Evolutionary conservation across 92 coral and sea anemone species (phyloP).

Genomic region (Phenganax marumi): DNA sequence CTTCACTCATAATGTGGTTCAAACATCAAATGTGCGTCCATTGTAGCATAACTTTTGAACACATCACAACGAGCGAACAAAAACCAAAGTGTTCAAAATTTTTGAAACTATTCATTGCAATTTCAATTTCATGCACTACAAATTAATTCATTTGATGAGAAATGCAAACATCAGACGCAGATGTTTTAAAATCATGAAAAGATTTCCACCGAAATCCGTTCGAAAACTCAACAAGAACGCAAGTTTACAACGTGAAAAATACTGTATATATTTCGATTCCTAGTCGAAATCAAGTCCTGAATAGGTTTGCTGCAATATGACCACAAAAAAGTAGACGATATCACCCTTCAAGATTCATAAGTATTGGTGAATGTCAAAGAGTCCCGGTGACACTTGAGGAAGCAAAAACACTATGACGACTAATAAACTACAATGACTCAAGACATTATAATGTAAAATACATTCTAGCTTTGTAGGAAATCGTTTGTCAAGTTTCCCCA

Average conservation of each 20-base stretch:
- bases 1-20: neutral
- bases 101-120: slow-evolving; percentile 13
- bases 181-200: slow-evolving; percentile 7
- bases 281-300: no score
- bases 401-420: no score
- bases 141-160: slow-evolving; percentile 29
- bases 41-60: neutral
- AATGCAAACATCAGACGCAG: slow-evolving; percentile 24
- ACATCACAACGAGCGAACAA: neutral
- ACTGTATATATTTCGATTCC: no score
- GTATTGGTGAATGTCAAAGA: no score
- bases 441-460: no score
- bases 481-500: neutral
- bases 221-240: neutral
- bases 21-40: neutral
- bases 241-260: neutral
- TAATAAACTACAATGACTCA: no score
- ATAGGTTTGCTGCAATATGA: no score
- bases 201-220: neutral
- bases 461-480: neutral
- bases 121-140: slow-evolving; percentile 25
- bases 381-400: no score
- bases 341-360: no score
- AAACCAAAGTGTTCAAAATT: neutral
- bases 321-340: no score